These are phyloP conservation scores for Spea bombifrons DNA, from an alignment of 2,113 vertebrate genomes.

Conservation along the genomic window DNA sequence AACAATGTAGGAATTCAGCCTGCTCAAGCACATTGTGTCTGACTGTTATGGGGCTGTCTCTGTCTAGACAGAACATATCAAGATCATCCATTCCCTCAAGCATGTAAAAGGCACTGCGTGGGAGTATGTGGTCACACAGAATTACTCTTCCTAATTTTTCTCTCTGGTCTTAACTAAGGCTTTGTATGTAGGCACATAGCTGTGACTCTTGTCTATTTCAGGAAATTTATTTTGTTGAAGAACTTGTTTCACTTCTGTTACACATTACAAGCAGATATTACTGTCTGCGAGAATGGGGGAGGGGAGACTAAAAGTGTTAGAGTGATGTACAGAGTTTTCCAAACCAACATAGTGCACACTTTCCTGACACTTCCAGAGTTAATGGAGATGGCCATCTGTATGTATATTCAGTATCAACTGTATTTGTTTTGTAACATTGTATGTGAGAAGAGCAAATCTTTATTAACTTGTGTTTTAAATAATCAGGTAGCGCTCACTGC, in stretches of 20 bases:
- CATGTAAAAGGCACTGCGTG: slow-evolving; percentile 29
- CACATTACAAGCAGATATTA: slow-evolving; percentile 8
- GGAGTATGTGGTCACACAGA: slow-evolving; percentile 23
- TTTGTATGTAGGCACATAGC: slow-evolving; percentile 15
- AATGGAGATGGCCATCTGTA: too few species aligned
- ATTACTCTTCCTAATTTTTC: slow-evolving; percentile 30
- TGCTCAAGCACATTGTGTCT: slow-evolving; percentile 7
- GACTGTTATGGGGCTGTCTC: slow-evolving; percentile 19
- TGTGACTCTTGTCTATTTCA: slow-evolving; percentile 8
- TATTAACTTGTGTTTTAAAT: too few species aligned
- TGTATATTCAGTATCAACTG: too few species aligned
- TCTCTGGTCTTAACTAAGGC: slow-evolving; percentile 30
- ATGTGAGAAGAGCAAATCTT: too few species aligned
- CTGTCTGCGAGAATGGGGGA: too few species aligned
- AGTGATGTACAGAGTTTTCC: too few species aligned
- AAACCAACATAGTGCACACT: too few species aligned
- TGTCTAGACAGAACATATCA: slow-evolving; percentile 47
- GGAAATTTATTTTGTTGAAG: slow-evolving; percentile 15
- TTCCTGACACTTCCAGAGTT: too few species aligned
- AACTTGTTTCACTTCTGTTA: slow-evolving; percentile 6
- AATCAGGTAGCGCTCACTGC: too few species aligned
- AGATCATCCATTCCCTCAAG: slow-evolving; percentile 39
- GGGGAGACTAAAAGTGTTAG: too few species aligned
- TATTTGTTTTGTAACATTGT: too few species aligned
- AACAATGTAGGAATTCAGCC: slow-evolving; percentile 9